Percentiles rank a stretch among this genome's conserved stretches.
These are phyloP conservation scores for Atta cephalotes DNA, from an alignment of 1,140 invertebrate species.

Conservation along the genomic window DNA sequence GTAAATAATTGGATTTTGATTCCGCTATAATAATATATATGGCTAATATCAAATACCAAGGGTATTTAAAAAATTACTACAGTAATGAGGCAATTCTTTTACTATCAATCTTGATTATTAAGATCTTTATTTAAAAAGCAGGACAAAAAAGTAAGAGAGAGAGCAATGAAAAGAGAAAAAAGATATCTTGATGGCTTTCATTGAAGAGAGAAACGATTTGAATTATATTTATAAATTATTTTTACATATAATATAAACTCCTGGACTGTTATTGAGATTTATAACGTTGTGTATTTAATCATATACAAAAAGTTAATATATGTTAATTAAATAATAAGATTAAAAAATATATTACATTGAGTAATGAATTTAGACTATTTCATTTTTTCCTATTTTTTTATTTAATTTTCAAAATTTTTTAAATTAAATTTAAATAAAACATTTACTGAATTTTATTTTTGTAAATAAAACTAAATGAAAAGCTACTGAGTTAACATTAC, in stretches of 20 bases:
- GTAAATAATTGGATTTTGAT: conserved; percentile 40
- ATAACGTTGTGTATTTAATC: neutral
- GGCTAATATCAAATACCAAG: too few relatives aligned
- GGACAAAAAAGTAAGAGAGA: too few relatives aligned
- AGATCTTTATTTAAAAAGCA: neutral
- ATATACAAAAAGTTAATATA: neutral
- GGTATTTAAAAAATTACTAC: neutral
- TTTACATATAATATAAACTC: neutral
- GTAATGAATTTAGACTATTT: neutral
- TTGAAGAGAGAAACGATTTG: neutral
- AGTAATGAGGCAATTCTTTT: neutral
- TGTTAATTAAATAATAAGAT: neutral
- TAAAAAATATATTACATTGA: neutral
- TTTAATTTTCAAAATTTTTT: neutral
- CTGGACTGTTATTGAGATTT: neutral
- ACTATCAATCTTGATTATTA: neutral
- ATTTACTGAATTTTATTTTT: neutral
- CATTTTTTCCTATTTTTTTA: neutral
- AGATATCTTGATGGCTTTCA: neutral
- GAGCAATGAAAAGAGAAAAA: neutral
- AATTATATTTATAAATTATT: neutral
- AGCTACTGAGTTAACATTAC: neutral
- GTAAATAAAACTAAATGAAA: neutral
- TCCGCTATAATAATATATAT: neutral
- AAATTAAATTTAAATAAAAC: neutral